Evolutionary conservation across 2,888 invertebrate species (phyloP), one percentile per base, ranked within the genome.

Genomic region (Cremastinae sp.): DNA sequence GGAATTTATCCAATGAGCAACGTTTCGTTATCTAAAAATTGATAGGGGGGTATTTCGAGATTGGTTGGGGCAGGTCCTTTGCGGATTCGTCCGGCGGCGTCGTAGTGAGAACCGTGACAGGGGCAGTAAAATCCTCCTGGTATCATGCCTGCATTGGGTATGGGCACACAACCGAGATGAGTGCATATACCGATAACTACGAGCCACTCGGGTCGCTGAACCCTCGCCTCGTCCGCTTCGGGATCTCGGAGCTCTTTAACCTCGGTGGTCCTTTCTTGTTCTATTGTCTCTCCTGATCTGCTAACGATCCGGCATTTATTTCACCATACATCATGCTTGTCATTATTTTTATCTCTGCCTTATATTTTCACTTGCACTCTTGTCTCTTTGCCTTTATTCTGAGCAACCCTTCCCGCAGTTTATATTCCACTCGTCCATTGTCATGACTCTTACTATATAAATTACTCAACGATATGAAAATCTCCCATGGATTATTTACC

Each of bases 101-200:
- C 96, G 85, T 93, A 96, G 87, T 96, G 96, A 69, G 95, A 95
- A 0, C 96, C 96, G 84, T 96, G 96, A 86, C 96, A 96, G 0
- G 96, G 96, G 83, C 96, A 96, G 86, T 94, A 96, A 90, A 93
- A 96, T 2, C 96, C 96, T 10, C 94, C 94, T 0, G 86, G 82
- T 84, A 90, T 95, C 70, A 95, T 94, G 3, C 94, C 94, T 2
- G 92, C 87, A 79, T 92, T 92, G 0, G 95, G 92, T 64, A 97
- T 93, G 0, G 96, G 96, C 38, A 97, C 94, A 90, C 97, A 97
- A 14, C 96, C 95, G 65, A 96, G 91, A 90, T 96, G 96, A 8
- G 96, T 95, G 87, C 96, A 96, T 78, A 97, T 93, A 58, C 96
- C 96, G 72, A 96, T 90, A 0, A 96, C 91, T 22, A 97, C 91